Percentiles rank a stretch among this genome's conserved stretches.
These are phyloP conservation scores for Saccostrea glomerata DNA, from an alignment of 1,140 invertebrate species.

Conservation along the genomic window DNA sequence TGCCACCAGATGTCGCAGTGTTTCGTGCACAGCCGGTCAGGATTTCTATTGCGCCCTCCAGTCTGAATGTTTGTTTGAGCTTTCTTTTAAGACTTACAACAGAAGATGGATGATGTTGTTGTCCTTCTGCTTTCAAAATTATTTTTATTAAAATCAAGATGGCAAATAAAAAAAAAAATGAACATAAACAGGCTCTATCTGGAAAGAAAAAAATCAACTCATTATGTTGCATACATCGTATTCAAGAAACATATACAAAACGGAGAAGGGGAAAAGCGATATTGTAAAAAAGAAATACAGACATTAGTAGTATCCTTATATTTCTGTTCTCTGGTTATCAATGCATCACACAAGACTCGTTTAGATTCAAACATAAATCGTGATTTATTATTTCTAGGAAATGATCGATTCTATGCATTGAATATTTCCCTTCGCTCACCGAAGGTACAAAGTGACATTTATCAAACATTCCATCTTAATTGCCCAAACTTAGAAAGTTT, in stretches of 20 bases:
- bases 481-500: slow-evolving; percentile 16
- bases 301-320: no score
- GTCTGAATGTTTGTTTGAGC: neutral
- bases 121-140: neutral
- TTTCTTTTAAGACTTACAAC: slow-evolving; percentile 22
- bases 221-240: no score
- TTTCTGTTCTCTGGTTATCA: neutral
- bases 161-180: neutral
- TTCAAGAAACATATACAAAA: no score
- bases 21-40: neutral
- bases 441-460: slow-evolving; percentile 4
- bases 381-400: slow-evolving; percentile 1
- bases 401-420: slow-evolving; percentile 2
- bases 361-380: neutral
- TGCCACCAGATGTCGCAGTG: slow-evolving; percentile 14
- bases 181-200: neutral
- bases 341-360: neutral
- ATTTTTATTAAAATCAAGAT: neutral
- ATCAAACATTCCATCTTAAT: slow-evolving; percentile 34
- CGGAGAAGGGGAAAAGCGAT: no score
- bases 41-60: slow-evolving; percentile 11
- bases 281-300: no score
- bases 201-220: neutral
- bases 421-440: neutral
- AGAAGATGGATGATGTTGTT: slow-evolving; percentile 6